Evolutionary conservation across 2,888 invertebrate species (phyloP).

Genomic region (Acleris literana): DNA sequence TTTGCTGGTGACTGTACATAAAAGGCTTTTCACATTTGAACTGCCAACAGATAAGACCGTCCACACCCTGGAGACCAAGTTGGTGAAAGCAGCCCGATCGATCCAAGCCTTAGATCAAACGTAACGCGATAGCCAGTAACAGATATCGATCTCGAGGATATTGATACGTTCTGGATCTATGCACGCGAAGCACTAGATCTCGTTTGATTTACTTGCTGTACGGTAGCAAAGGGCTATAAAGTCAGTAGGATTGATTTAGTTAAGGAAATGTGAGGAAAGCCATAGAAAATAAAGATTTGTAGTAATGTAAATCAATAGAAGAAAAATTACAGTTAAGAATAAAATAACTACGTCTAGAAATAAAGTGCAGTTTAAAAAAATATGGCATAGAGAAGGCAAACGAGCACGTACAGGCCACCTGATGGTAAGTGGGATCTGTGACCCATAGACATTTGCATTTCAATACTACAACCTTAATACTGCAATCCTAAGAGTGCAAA

Average conservation of each 20-base stretch:
- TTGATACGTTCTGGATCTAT: constrained; percentile 46
- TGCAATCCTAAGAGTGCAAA: too few species aligned
- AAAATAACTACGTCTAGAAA: too few species aligned
- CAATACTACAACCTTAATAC: too few species aligned
- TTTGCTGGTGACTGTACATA: too few species aligned
- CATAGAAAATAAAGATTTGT: neutral
- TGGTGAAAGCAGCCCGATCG: constrained; percentile 52
- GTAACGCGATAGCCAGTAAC: constrained; percentile 50
- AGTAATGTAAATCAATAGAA: neutral
- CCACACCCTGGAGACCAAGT: constrained; percentile 20
- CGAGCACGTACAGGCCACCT: too few species aligned
- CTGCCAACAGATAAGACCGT: neutral
- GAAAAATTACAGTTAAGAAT: neutral
- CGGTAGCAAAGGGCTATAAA: constrained; percentile 3
- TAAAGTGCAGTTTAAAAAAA: too few species aligned
- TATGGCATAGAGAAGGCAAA: too few species aligned
- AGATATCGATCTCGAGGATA: constrained; percentile 42
- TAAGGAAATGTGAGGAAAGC: neutral
- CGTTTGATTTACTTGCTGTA: constrained; percentile 12
- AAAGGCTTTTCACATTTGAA: neutral
- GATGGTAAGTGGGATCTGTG: too few species aligned
- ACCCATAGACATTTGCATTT: too few species aligned
- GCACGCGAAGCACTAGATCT: constrained; percentile 35
- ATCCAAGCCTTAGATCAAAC: constrained; percentile 45
- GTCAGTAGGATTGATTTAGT: neutral